Percentiles rank a stretch among this genome's conserved stretches.
phyloP scores from a whole-genome alignment of 2,888 invertebrate genomes.

The Subacronicta megacephala region DNA sequence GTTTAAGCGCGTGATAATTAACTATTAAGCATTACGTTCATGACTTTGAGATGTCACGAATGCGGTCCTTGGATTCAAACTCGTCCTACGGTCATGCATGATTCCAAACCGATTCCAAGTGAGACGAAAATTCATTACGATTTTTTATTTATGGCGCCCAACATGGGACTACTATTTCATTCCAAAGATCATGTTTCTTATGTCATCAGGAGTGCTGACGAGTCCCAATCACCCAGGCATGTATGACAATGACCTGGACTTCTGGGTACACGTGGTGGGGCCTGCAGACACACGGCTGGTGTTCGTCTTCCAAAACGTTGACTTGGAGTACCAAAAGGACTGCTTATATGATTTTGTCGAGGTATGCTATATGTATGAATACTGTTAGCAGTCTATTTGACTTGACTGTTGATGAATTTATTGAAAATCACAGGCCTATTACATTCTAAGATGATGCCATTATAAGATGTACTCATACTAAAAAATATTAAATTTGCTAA shows the following conservation, averaged over 20 bases:
- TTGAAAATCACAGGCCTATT: too few relatives aligned
- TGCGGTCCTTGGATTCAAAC: too few relatives aligned
- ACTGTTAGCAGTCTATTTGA: too few relatives aligned
- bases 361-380: constrained; percentile 72
- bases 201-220: constrained; percentile 88
- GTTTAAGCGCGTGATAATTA: too few relatives aligned
- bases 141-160: constrained; percentile 37
- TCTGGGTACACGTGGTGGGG: constrained; percentile 91
- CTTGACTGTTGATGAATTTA: too few relatives aligned
- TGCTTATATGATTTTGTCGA: constrained; percentile 95
- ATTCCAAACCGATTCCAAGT: too few relatives aligned
- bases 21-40: too few relatives aligned
- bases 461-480: too few relatives aligned
- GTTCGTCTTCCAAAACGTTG: constrained; percentile 91
- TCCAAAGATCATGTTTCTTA: background rate
- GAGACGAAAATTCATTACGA: background rate
- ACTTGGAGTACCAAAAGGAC: constrained; percentile 93
- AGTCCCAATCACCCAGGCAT: constrained; percentile 93
- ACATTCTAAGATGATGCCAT: too few relatives aligned
- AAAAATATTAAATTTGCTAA: too few relatives aligned
- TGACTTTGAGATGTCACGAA: too few relatives aligned
- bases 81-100: too few relatives aligned
- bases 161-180: constrained; percentile 6
- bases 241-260: constrained; percentile 93
- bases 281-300: constrained; percentile 92